phyloP scores from a whole-genome alignment of 1,140 invertebrate genomes.

The Heliconius hewitsoni region DNA sequence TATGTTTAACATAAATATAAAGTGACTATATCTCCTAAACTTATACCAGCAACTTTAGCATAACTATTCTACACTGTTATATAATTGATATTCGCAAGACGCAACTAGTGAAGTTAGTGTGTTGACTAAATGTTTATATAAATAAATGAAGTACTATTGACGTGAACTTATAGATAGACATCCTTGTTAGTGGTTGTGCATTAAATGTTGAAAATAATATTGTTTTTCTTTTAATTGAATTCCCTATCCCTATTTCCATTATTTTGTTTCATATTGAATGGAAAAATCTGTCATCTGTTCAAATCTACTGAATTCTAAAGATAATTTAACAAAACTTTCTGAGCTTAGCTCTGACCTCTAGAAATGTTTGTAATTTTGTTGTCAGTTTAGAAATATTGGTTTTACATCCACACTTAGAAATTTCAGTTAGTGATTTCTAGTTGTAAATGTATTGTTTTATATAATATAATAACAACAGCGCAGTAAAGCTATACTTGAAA shows the following conservation, averaged over 20 bases:
- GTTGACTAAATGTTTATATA: neutral
- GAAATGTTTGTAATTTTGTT: no score
- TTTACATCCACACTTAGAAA: no score
- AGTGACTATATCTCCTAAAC: neutral
- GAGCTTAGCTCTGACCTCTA: no score
- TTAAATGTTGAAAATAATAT: constrained; percentile 26
- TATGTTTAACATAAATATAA: constrained; percentile 1
- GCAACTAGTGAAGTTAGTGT: constrained; percentile 3
- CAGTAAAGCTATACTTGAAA: no score
- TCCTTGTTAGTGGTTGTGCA: constrained; percentile 27
- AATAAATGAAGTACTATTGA: constrained; percentile 20
- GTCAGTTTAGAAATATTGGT: no score
- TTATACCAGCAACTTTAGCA: neutral
- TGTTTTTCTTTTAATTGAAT: neutral
- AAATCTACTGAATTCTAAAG: no score
- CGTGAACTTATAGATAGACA: neutral
- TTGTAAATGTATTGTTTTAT: no score
- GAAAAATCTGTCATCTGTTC: no score
- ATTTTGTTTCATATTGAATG: no score
- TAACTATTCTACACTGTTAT: constrained; percentile 10
- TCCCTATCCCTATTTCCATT: neutral
- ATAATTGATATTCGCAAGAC: neutral
- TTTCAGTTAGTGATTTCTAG: no score
- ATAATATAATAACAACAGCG: no score
- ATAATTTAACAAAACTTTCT: no score